A percentile compares a stretch with the other conserved stretches of the same genome.
Evolutionary conservation across 2,888 invertebrate genomes (phyloP).

Genomic region (Pollenia griseotomentosa): DNA sequence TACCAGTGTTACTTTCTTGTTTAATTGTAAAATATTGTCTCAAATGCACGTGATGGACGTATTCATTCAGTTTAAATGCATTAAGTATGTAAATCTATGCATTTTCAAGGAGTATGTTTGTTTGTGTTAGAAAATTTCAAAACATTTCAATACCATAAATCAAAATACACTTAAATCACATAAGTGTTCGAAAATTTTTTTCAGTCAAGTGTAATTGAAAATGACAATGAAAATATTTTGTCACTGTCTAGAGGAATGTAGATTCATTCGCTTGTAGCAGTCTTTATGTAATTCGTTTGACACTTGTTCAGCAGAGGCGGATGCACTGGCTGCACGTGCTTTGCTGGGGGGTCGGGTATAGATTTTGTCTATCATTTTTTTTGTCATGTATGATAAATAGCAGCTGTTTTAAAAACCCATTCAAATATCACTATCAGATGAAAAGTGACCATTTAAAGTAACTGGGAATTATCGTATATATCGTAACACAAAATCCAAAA

Average conservation of each 20-base stretch:
- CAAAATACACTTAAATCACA: constrained; percentile 52
- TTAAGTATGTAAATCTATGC: constrained; percentile 48
- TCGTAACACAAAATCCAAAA: no score
- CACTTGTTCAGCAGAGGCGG: constrained; percentile 64
- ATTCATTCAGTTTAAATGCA: constrained; percentile 25
- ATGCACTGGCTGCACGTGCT: constrained; percentile 46
- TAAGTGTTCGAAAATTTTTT: constrained; percentile 45
- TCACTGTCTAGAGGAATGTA: neutral
- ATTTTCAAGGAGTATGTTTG: neutral
- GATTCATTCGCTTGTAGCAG: constrained; percentile 17
- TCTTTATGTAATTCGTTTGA: constrained; percentile 46
- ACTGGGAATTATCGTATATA: neutral
- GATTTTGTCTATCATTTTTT: constrained; percentile 55
- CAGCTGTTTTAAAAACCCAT: constrained; percentile 4
- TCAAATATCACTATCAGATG: constrained; percentile 47
- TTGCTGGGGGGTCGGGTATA: constrained; percentile 56
- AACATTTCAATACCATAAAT: constrained; percentile 66
- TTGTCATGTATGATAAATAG: constrained; percentile 63
- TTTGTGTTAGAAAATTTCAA: constrained; percentile 24
- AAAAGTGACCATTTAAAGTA: constrained; percentile 12
- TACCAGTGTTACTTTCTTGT: constrained; percentile 71
- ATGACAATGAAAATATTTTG: constrained; percentile 53
- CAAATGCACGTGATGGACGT: constrained; percentile 53
- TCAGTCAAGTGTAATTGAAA: constrained; percentile 55
- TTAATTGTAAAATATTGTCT: constrained; percentile 60